These are phyloP conservation scores for Setipinna tenuifilis DNA, from an alignment of 2,797 vertebrate species.

Conservation along the genomic window DNA sequence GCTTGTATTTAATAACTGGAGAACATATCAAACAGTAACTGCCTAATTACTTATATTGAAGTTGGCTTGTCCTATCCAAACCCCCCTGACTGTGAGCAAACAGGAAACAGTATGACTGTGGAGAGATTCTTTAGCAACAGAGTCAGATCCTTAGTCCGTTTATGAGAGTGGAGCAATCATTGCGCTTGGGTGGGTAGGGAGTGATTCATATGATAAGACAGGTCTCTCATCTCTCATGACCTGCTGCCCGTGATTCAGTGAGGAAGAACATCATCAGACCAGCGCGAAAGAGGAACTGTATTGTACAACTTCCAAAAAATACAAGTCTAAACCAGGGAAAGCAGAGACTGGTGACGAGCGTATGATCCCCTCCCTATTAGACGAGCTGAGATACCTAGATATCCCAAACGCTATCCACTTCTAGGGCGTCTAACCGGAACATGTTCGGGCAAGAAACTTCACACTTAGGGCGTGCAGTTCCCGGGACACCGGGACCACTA, in stretches of 20 bases:
- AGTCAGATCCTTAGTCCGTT: neutral
- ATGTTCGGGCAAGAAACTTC: conserved; percentile 64
- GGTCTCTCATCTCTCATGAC: neutral
- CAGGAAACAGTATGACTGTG: neutral
- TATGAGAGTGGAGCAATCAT: neutral
- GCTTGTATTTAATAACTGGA: neutral
- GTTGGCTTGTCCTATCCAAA: neutral
- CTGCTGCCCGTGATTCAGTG: conserved; percentile 4
- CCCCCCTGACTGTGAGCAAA: neutral
- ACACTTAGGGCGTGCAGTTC: neutral
- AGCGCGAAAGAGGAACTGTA: neutral
- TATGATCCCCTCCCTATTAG: neutral
- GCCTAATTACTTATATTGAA: neutral
- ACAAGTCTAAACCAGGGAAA: neutral
- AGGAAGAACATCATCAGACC: conserved; percentile 2
- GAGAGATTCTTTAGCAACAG: neutral
- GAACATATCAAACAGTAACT: neutral
- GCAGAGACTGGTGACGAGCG: neutral
- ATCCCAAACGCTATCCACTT: neutral
- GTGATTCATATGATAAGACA: conserved; percentile 11
- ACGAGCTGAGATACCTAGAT: neutral
- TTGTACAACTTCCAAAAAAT: conserved; percentile 17
- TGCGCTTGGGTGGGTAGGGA: neutral
- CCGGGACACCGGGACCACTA: neutral
- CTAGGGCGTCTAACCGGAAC: conserved; percentile 44